Base-by-base conservation (phyloP, 1,140 invertebrate species). In the Liolophura sinensis region DNA sequence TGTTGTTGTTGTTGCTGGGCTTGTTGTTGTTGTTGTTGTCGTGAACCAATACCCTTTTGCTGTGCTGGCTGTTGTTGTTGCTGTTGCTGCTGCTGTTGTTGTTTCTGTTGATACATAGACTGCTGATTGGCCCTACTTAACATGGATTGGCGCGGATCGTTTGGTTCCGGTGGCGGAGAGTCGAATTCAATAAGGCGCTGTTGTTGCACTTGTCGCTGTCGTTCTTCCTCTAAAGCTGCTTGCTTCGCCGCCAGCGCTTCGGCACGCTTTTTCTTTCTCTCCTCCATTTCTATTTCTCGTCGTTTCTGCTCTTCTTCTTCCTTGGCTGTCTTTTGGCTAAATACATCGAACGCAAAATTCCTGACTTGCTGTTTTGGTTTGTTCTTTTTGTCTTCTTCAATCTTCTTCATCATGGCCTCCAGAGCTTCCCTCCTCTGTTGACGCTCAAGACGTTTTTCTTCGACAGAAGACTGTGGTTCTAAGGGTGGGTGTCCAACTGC, bases 401-500 rank as follows among this genome's bases (percentile, higher is more conserved):
- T 20, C 51, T 54, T 24, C 24, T 24, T 54, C 51, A 54, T 24
- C 18, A 20, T 24, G 18, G 18, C 51, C 3, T 20, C 24, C 12
- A 24, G 18, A 54, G 48, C 47, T 57, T 71, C 47, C 55, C 50
- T 60, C 14, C 27, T 40, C 20, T 14, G 16, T 40, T 22, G 16
- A 20, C n/a, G 20, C 40, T 60, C 25, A 58, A 59, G n/a, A 24
- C 52, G 48, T 64, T n/a, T 74, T 62, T 77, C 77, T 20, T 72
- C 75, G 63, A 70, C n/a, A 58, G 16, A 31, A 65, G 67, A 58
- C 27, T 62, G 22, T 20, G 51, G 51, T n/a, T 54, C 24, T n/a
- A 20, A 20, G 7, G 51, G 51, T 54, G 51, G 24, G 62, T 76
- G 73, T 18, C 74, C 71, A 48, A 71, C 71, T 50, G 67, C 70